Conservation (phyloP, 2,797 vertebrate genomes). For the Enteromius viviparus region DNA sequence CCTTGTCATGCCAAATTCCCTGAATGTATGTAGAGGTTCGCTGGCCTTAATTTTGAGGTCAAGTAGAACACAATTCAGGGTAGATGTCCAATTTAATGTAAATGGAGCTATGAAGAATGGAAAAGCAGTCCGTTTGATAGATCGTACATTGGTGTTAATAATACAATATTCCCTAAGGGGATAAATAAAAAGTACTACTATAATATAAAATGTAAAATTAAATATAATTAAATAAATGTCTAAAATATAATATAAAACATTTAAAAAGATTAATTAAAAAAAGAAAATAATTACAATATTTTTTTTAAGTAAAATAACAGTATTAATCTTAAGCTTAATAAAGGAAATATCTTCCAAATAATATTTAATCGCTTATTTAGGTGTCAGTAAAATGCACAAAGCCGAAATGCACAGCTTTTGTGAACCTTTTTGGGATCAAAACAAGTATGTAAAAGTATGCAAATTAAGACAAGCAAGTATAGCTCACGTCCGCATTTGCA, state of each 20-base stretch:
- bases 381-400: background rate
- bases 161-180: background rate
- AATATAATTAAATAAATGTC: background rate
- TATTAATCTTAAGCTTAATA: background rate
- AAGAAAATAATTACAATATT: background rate
- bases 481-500: slow-evolving; percentile 4
- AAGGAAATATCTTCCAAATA: background rate
- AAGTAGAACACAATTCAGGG: slow-evolving; percentile 4
- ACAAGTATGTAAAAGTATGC: background rate
- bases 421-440: background rate
- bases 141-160: background rate
- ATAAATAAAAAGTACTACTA: background rate
- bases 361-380: background rate
- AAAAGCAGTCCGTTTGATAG: background rate
- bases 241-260: background rate
- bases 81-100: background rate
- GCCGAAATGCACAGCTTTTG: background rate
- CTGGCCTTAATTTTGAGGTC: slow-evolving; percentile 28
- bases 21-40: slow-evolving; percentile 13
- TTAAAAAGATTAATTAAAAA: background rate
- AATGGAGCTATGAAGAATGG: background rate
- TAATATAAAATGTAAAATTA: background rate
- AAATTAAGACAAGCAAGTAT: background rate
- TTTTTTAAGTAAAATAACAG: background rate
- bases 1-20: slow-evolving; percentile 17